Percentiles rank a stretch among this genome's conserved stretches.
Evolutionary conservation across 2,113 vertebrate species (phyloP).

Genomic region (Melospiza melodia): DNA sequence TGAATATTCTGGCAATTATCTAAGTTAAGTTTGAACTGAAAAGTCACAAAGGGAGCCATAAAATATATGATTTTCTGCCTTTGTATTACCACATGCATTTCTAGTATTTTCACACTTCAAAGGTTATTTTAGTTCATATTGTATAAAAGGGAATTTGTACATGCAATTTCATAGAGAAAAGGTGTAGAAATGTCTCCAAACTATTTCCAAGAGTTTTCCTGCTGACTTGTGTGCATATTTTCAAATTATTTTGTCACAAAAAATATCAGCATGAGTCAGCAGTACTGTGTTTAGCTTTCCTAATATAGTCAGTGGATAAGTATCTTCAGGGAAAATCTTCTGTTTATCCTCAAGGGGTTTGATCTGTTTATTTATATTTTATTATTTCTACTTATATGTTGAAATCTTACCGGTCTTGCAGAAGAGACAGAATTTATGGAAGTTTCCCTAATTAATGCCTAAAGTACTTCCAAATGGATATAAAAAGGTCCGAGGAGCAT

Average conservation of each 20-base stretch:
- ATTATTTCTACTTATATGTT: neutral
- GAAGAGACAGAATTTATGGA: neutral
- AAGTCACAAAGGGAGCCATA: neutral
- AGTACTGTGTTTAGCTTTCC: neutral
- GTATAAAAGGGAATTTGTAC: neutral
- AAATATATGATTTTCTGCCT: neutral
- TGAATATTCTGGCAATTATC: neutral
- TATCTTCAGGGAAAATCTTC: neutral
- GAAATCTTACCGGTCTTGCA: neutral
- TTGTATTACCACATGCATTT: neutral
- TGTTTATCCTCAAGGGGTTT: neutral
- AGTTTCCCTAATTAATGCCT: neutral
- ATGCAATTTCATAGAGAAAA: neutral
- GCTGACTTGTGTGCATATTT: neutral
- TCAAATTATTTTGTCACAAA: neutral
- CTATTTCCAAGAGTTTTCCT: neutral
- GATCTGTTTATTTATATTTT: neutral
- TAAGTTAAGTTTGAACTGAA: neutral
- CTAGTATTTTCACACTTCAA: neutral
- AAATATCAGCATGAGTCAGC: neutral
- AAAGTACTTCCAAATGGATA: neutral
- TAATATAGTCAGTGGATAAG: neutral
- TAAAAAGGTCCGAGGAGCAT: neutral
- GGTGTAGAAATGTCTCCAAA: neutral
- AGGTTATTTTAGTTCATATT: neutral